phyloP scores from a whole-genome alignment of 2,797 vertebrate genomes.

The Galagoides demidoff region DNA sequence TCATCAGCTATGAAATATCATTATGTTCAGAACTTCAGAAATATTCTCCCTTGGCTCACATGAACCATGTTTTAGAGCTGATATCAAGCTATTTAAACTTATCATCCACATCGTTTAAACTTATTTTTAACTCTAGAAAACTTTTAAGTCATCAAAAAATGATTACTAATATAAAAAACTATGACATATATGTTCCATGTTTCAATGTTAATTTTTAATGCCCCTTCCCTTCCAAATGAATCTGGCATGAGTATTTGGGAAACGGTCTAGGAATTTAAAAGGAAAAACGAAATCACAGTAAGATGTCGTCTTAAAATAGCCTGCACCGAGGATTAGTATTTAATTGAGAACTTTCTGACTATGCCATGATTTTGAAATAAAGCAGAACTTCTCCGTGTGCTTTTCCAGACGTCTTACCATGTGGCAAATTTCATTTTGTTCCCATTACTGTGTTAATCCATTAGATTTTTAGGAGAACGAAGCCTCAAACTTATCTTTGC shows the following conservation, averaged over 20 bases:
- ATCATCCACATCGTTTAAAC: not conserved
- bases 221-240: conserved; percentile 54
- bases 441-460: conserved; percentile 13
- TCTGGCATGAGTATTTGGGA: conserved; percentile 51
- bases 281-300: conserved; percentile 68
- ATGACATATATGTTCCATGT: not conserved
- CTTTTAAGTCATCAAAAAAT: conserved; percentile 19
- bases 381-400: conserved; percentile 50
- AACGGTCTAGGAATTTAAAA: conserved; percentile 67
- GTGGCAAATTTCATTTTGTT: conserved; percentile 60
- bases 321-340: conserved; percentile 44
- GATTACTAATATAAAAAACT: not conserved
- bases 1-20: not conserved
- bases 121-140: conserved; percentile 62
- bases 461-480: conserved; percentile 42
- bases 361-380: conserved; percentile 63
- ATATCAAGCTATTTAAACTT: conserved; percentile 24
- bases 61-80: conserved; percentile 12
- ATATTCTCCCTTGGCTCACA: not conserved
- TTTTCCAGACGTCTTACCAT: conserved; percentile 69
- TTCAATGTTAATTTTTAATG: conserved; percentile 47
- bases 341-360: conserved; percentile 55
- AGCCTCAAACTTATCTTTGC: conserved; percentile 50
- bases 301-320: conserved; percentile 60
- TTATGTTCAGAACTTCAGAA: conserved; percentile 13